These are phyloP conservation scores for Aulostomus chinensis DNA, from an alignment of 2,797 vertebrate species.

Conservation along the genomic window DNA sequence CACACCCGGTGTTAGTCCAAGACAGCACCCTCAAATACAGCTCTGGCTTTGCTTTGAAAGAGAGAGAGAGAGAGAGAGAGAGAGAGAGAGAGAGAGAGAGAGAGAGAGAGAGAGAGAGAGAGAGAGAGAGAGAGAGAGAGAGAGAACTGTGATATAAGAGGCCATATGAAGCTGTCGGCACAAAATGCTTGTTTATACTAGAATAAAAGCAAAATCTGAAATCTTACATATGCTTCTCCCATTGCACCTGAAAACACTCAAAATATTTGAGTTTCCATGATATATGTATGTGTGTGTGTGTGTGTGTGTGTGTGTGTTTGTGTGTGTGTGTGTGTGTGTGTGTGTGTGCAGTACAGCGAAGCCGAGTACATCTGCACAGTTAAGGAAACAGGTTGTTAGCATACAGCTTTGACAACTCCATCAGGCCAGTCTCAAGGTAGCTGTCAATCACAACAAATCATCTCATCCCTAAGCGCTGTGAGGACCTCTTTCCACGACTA, in stretches of 20 bases:
- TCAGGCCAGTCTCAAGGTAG: constrained; percentile 98
- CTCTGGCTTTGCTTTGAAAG: constrained; percentile 63
- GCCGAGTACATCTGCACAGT: constrained; percentile 82
- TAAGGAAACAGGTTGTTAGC: constrained; percentile 84
- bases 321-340: constrained; percentile 42
- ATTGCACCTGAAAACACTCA: constrained; percentile 61
- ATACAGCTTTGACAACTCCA: constrained; percentile 95
- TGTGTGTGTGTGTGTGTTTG: constrained; percentile 33
- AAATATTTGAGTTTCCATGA: constrained; percentile 75
- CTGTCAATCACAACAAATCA: constrained; percentile 98
- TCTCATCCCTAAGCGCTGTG: constrained; percentile 89
- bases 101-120: too few species aligned
- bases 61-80: too few species aligned
- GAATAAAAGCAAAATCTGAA: constrained; percentile 55
- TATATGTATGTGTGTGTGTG: too few species aligned
- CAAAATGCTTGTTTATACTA: constrained; percentile 69
- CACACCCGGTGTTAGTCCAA: constrained; percentile 69
- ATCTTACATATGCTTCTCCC: constrained; percentile 61
- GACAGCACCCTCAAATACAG: constrained; percentile 55
- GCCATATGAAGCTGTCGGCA: constrained; percentile 55
- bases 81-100: too few species aligned
- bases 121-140: too few species aligned
- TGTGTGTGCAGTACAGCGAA: constrained; percentile 75
- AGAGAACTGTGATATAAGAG: constrained; percentile 52
- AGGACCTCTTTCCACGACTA: constrained; percentile 87